Percentiles rank a stretch among this genome's conserved stretches.
These are phyloP conservation scores for Drepana falcataria DNA, from an alignment of 2,888 invertebrate species.

Conservation along the genomic window DNA sequence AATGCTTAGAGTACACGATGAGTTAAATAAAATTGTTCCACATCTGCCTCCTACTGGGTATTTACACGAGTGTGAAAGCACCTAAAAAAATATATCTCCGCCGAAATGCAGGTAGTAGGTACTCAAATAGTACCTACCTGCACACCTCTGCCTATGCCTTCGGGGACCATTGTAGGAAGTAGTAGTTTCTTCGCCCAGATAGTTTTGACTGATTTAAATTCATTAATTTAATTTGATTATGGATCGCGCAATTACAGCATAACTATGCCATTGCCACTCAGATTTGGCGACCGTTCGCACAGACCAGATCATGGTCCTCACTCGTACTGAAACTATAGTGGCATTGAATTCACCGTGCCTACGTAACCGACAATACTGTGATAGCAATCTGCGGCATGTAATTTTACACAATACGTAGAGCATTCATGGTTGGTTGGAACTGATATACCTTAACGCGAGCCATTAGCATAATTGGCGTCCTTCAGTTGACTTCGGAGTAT, in stretches of 20 bases:
- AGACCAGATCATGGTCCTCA: slow-evolving; percentile 13
- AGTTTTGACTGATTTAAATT: slow-evolving; percentile 10
- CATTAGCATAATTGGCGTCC: not conserved
- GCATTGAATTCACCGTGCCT: slow-evolving; percentile 44
- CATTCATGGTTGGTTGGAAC: slow-evolving; percentile 10
- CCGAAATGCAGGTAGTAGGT: too few species aligned
- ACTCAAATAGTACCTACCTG: too few species aligned
- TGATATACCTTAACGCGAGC: not conserved
- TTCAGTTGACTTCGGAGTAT: not conserved
- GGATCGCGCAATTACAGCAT: slow-evolving; percentile 15
- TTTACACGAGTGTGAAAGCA: too few species aligned
- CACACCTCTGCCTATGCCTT: too few species aligned
- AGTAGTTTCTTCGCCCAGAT: not conserved
- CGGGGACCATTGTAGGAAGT: too few species aligned
- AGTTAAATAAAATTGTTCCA: too few species aligned
- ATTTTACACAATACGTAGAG: slow-evolving; percentile 25
- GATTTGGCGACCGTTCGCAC: not conserved
- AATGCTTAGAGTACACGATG: too few species aligned
- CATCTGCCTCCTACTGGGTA: too few species aligned
- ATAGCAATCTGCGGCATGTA: slow-evolving; percentile 33
- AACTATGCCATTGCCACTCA: slow-evolving; percentile 19
- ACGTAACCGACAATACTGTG: slow-evolving; percentile 37
- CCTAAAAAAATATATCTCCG: too few species aligned
- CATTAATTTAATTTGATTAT: slow-evolving; percentile 17
- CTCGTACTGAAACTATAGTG: slow-evolving; percentile 39